phyloP scores from a whole-genome alignment of 1,140 invertebrate species.

The Drosophila oshimai region DNA sequence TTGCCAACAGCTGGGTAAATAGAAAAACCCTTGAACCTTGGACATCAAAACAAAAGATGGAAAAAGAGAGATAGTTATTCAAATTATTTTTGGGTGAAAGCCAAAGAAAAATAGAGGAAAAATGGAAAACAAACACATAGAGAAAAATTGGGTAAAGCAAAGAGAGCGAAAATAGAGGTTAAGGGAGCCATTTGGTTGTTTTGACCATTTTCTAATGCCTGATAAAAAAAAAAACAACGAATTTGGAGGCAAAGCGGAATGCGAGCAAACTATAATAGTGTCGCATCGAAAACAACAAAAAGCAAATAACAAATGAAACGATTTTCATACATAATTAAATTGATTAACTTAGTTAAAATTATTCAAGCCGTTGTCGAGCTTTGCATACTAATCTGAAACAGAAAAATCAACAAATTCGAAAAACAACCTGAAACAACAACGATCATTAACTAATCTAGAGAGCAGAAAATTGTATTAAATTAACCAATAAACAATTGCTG shows the following conservation, averaged over 20 bases:
- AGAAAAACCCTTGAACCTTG: slow-evolving; percentile 9
- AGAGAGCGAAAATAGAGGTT: background rate
- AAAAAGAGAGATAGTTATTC: slow-evolving; percentile 11
- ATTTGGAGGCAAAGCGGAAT: background rate
- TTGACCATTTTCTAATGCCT: slow-evolving; percentile 2
- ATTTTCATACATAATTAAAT: slow-evolving; percentile 57
- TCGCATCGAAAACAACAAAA: slow-evolving; percentile 6
- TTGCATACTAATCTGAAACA: slow-evolving; percentile 33
- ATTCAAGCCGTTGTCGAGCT: slow-evolving; percentile 40
- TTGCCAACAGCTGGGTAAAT: slow-evolving; percentile 8
- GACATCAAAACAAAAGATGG: background rate
- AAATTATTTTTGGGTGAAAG: slow-evolving; percentile 29
- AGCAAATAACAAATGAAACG: slow-evolving; percentile 32
- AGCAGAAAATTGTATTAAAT: slow-evolving; percentile 60
- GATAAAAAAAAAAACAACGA: slow-evolving; percentile 1
- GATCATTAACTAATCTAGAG: slow-evolving; percentile 59
- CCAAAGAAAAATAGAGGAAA: background rate
- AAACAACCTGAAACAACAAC: slow-evolving; percentile 8
- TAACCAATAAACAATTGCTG: slow-evolving; percentile 46
- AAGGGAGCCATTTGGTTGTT: background rate
- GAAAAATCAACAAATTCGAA: slow-evolving; percentile 1
- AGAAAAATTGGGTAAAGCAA: background rate
- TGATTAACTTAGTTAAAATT: slow-evolving; percentile 51
- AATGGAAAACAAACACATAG: background rate
- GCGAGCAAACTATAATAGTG: slow-evolving; percentile 33